Base-by-base conservation (phyloP, 2,888 invertebrate genomes). In the Calliphora vomitoria region DNA sequence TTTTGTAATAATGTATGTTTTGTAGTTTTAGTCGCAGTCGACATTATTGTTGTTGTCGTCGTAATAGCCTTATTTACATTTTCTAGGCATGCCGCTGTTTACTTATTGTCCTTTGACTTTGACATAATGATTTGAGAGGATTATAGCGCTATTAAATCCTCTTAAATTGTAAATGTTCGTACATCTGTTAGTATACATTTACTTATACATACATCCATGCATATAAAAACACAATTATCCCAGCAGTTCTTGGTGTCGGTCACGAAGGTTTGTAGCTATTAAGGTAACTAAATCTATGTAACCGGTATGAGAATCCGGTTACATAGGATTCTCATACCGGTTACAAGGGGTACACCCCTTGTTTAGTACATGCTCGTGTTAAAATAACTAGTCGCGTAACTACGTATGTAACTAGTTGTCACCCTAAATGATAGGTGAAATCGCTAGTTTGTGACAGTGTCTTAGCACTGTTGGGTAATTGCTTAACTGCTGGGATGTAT, bases 121-220 rank as follows among this genome's bases (percentile, higher is more conserved):
- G 82, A 85, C 74, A 87, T 85, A 82, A 87, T 82, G 74, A 87
- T 87, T 87, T 87, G 82, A 85, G 85, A 80, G 87, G 85, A 87
- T 87, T 87, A 84, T 84, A 84, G 84, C 87, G 87, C 87, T 82
- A 87, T 85, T 87, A 87, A 87, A 79, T 87, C 87, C 84, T 87
- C 84, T 87, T 85, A 87, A 85, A 85, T 85, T 83, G 83, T 83
- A 55, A 74, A 85, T 84, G 87, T 74, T 82, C 64, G 44, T 82
- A 75, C 87, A 82, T 85, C 87, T 85, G 87, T 82, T 82, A 20
- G 62, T 53, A 53, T 62, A 62, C 35, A 25, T 35, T 18, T 31
- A 44, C 20, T 35, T 38, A 55, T 18, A 55, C n/a, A 8, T 25
- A 64, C 47, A 69, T 15, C 1, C 10, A 55, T 20, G 31, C 11